Evolutionary conservation across 2,797 vertebrate genomes (phyloP), one percentile per base, ranked within the genome.

Genomic region (Macroramphosus scolopax): DNA sequence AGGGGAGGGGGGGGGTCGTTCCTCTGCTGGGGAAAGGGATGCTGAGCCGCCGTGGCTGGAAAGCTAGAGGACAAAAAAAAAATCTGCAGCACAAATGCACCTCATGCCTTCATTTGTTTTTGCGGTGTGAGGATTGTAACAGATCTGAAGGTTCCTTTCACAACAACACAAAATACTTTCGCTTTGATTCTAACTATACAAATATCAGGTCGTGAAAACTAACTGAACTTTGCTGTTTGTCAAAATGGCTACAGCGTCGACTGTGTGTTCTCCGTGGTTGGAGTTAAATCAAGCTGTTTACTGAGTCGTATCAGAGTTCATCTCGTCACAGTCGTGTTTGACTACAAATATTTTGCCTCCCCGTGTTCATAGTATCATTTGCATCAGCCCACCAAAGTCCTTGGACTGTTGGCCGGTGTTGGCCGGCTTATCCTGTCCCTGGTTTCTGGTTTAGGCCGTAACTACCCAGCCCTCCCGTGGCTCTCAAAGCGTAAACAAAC

Each of bases 401-500:
- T 48, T 28, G 32, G 54, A 51, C 48, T 51, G 43, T 36, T 42
- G 60, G 49, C 26, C 14, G 3, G 22, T 17, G 55, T 28, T 47
- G n/a, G n/a, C n/a, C n/a, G n/a, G n/a, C n/a, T n/a, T n/a, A n/a
- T n/a, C n/a, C n/a, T n/a, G n/a, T n/a, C 38, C 38, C 48, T 60
- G 51, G 20, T 66, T 62, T 57, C 47, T 75, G 52, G 48, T 65
- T 63, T 17, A 38, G 30, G 50, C 50, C 39, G 31, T 35, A 42
- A 42, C 64, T 43, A 36, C 51, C 63, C 50, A 30, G 45, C 66
- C 51, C 63, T 75, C 46, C 42, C 63, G 53, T 50, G 45, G 56
- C 30, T 70, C 57, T 51, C 49, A 54, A 31, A 55, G 47, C 51
- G 45, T 51, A 79, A 84, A 84, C 74, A 87, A 87, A 84, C 74